phyloP scores from a whole-genome alignment of 2,888 invertebrate species.

The Chymomyza caudatula region DNA sequence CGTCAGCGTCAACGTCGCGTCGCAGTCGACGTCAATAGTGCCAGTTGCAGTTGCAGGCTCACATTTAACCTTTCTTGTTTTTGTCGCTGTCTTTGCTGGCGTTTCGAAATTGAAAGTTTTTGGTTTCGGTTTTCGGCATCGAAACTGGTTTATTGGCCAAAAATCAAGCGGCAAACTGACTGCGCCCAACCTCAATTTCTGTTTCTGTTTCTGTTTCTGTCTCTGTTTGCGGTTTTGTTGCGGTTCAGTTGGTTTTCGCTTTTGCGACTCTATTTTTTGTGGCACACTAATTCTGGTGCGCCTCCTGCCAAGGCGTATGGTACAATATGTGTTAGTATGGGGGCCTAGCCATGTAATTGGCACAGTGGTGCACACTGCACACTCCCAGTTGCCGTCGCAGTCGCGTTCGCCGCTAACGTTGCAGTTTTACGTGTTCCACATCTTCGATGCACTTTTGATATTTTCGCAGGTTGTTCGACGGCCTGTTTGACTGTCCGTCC shows the following conservation, averaged over 20 bases:
- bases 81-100: conserved; percentile 8
- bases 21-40: conserved; percentile 4
- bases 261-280: conserved; percentile 1
- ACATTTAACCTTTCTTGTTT: conserved; percentile 3
- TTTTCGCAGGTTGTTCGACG: conserved; percentile 58
- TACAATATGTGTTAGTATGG: conserved; percentile 27
- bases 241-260: conserved; percentile 14
- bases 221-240: conserved; percentile 25
- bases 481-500: neutral
- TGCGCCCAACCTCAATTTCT: conserved; percentile 48
- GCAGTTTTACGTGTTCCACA: conserved; percentile 34
- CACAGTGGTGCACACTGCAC: conserved; percentile 15
- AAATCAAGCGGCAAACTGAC: conserved; percentile 20
- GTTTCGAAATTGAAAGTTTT: conserved; percentile 66
- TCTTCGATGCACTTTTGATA: conserved; percentile 64
- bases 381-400: conserved; percentile 24
- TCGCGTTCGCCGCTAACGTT: neutral
- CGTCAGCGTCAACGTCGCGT: neutral
- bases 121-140: conserved; percentile 15
- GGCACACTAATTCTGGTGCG: conserved; percentile 42
- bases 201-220: conserved; percentile 30
- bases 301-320: conserved; percentile 32
- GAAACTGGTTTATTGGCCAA: conserved; percentile 4
- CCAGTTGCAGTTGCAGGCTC: conserved; percentile 23
- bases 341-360: conserved; percentile 36